phyloP scores from a whole-genome alignment of 92 coral and sea anemone species.

The Epizoanthus scotinus region DNA sequence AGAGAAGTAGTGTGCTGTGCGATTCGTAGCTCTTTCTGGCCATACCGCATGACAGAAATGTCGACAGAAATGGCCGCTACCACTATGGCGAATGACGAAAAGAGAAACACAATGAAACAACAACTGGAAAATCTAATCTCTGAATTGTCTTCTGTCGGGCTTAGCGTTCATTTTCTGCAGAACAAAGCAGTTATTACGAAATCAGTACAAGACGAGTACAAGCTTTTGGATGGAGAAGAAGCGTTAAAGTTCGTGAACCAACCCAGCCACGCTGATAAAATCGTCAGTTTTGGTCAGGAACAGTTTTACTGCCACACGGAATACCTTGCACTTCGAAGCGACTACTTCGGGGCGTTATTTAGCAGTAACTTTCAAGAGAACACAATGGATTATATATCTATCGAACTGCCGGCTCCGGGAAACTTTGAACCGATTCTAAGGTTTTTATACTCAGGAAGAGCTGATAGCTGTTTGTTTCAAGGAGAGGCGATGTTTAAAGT shows the following conservation, averaged over 20 bases:
- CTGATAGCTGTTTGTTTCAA: conserved; percentile 67
- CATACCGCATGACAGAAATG: neutral
- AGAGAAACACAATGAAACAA: conserved; percentile 54
- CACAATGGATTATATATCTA: conserved; percentile 72
- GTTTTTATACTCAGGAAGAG: conserved; percentile 84
- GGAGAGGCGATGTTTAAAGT: conserved; percentile 81
- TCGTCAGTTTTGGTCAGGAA: conserved; percentile 73
- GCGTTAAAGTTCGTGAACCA: conserved; percentile 90
- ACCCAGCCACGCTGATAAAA: conserved; percentile 87
- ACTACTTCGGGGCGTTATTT: conserved; percentile 84
- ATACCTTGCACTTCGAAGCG: conserved; percentile 85
- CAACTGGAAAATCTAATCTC: conserved; percentile 53
- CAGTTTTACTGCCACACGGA: conserved; percentile 89
- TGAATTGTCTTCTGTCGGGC: conserved; percentile 65
- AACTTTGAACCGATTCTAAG: conserved; percentile 79
- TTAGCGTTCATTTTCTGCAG: conserved; percentile 82
- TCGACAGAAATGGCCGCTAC: conserved; percentile 9
- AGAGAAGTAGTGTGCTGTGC: neutral
- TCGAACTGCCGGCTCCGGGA: conserved; percentile 88
- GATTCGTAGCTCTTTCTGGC: neutral
- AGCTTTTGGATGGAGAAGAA: conserved; percentile 84
- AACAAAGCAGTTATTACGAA: conserved; percentile 81
- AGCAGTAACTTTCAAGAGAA: conserved; percentile 78
- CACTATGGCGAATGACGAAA: conserved; percentile 19
- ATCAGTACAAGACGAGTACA: conserved; percentile 58